Conservation (phyloP, 1,140 invertebrate species). For the Bombus cullumanus region DNA sequence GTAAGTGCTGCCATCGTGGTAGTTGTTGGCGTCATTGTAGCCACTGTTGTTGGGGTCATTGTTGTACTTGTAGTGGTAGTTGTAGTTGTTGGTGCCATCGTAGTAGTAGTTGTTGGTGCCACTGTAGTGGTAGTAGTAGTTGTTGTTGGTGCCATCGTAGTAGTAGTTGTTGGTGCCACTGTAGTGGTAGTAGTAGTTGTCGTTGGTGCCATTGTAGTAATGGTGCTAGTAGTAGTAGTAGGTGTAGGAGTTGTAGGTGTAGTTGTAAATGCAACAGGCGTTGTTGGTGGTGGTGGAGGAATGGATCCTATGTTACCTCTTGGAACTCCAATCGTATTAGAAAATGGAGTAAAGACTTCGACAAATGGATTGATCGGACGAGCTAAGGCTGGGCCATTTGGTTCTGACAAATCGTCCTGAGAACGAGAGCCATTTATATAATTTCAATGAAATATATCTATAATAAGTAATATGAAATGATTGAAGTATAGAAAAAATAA, state of each 20-base stretch:
- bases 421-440: constrained; percentile 28
- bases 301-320: neutral
- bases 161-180: neutral
- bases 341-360: constrained; percentile 74
- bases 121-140: constrained; percentile 36
- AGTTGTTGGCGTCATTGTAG: constrained; percentile 42
- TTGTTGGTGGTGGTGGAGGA: constrained; percentile 29
- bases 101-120: neutral
- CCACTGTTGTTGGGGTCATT: constrained; percentile 34
- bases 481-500: neutral
- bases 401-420: constrained; percentile 73
- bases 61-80: constrained; percentile 49
- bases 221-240: neutral
- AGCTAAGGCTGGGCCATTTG: constrained; percentile 58
- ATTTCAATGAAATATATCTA: neutral
- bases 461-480: neutral
- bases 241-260: neutral
- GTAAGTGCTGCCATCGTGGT: constrained; percentile 23
- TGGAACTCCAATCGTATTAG: constrained; percentile 28
- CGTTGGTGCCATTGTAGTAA: constrained; percentile 45
- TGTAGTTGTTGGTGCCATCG: constrained; percentile 39
- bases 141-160: constrained; percentile 41
- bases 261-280: constrained; percentile 35
- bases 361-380: constrained; percentile 72
- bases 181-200: constrained; percentile 52